Conservation (phyloP, 2,113 vertebrate genomes). For the Megatriorchis doriae region DNA sequence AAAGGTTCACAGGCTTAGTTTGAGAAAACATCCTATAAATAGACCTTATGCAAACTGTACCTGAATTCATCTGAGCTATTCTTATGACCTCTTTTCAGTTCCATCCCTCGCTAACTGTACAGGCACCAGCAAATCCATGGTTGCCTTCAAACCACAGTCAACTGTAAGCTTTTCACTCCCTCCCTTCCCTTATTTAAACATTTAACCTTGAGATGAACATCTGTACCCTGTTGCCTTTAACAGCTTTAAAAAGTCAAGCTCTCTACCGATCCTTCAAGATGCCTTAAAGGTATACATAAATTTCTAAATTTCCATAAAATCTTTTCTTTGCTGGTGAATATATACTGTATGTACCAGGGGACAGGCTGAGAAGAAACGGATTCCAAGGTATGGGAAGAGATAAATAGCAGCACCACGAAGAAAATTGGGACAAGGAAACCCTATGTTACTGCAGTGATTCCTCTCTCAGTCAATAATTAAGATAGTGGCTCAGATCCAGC, state of each 20-base stretch:
- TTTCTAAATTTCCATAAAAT: not conserved
- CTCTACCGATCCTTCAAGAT: not conserved
- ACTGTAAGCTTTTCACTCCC: not conserved
- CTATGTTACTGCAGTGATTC: not conserved
- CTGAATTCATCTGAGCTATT: not conserved
- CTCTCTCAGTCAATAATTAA: not conserved
- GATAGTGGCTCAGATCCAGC: not conserved
- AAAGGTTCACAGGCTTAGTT: constrained; percentile 34
- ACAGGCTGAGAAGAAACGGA: not conserved
- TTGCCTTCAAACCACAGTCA: not conserved
- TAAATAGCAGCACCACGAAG: not conserved
- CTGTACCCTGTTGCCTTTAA: not conserved
- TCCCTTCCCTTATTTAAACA: not conserved
- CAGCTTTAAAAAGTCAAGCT: not conserved
- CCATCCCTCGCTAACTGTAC: not conserved
- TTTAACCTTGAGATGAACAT: not conserved
- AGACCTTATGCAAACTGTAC: not conserved
- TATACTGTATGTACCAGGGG: not conserved
- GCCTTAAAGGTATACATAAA: not conserved
- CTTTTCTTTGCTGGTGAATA: not conserved
- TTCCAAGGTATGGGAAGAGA: not conserved
- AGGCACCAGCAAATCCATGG: not conserved
- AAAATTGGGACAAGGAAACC: not conserved
- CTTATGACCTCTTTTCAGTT: not conserved
- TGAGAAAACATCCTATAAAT: constrained; percentile 38